Evolutionary conservation across 1,140 invertebrate species (phyloP), one percentile per base, ranked within the genome.

Genomic region (Atopsyche davidsoni): DNA sequence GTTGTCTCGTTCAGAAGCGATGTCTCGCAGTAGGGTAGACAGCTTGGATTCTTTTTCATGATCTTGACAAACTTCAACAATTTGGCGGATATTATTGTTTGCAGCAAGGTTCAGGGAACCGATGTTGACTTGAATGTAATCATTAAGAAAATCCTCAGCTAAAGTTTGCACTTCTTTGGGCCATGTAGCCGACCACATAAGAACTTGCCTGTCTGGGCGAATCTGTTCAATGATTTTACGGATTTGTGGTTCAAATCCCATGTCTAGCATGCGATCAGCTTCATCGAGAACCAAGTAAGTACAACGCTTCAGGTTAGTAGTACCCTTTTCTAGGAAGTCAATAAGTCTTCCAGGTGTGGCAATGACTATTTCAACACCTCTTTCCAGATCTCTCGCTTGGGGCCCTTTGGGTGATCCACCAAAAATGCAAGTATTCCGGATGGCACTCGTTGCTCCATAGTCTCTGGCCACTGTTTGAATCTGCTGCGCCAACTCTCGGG

Each of bases 131-230:
- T 86, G 83, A 43, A 87, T 79, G 61, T 96, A 95, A 67, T 97
- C 87, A 47, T 77, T 84, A 4, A 98, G 76, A 61, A 97, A 98
- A 63, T 98, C 95, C 66, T 95, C 90, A 46, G 96, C 96, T 0
- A 98, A 69, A 19, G 83, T 81, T 64, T 92, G 86, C 2, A 98
- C 95, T 73, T 98, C 95, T 69, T 96, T 96, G 1, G 96, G 96
- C 96, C 96, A 98, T 4, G 96, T 98, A n/a, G 96, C 96, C 36
- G 90, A 95, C 92, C 95, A 98, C 96, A 98, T 98, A 2, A 98
- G 75, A 2, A 93, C 92, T 72, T 98, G 95, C 36, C 94, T 78
- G 65, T 97, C 92, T 3, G 92, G 92, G 62, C 86, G 79, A 59
- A 99, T 95, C 67, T 98, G 94, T 63, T 93, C 87, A 52, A 99